Evolutionary conservation across 2,888 invertebrate genomes (phyloP), one percentile per base, ranked within the genome.

Genomic region (Selenia dentaria): DNA sequence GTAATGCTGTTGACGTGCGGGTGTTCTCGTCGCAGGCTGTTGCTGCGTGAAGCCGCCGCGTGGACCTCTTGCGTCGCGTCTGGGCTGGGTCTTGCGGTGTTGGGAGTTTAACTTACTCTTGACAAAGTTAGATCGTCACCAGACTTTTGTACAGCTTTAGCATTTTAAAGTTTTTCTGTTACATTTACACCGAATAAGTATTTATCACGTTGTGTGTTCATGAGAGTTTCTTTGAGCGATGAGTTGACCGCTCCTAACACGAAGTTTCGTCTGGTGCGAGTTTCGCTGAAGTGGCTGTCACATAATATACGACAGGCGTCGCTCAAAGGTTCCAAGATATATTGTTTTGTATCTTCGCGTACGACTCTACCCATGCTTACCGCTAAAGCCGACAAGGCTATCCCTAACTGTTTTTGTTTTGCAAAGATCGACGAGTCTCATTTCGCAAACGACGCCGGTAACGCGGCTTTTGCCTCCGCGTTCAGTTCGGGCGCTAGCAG

Each of bases 301-400:
- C 45, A 45, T 0, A 45, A 10, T 0, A 39, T 1, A 4, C 45
- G 34, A 20, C 39, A 28, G 1, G 31, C 34, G 22, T 45, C 35
- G 22, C 38, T 45, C 1, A 39, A 14, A 10, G 29, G 28, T 2
- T 38, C 27, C n/a, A n/a, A n/a, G n/a, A n/a, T 20, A 29, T 8
- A 4, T 16, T 11, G 6, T 28, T n/a, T 27, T 33, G 18, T 29
- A 4, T 28, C 25, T 26, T 26, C 12, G 8, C 5, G 9, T 12
- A 45, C n/a, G 3, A 40, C 10, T 6, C 6, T 3, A 2, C 34
- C 18, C 1, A 16, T 37, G 4, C 12, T 33, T 5, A 12, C 12
- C 1, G 39, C 27, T 13, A 45, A 16, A 1, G 39, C 39, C 2
- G 45, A 9, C 10, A 45, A n/a, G 0, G 35, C 44, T 0, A 20